Evolutionary conservation across 2,888 invertebrate genomes (phyloP).

Genomic region (Aplocera efformata): DNA sequence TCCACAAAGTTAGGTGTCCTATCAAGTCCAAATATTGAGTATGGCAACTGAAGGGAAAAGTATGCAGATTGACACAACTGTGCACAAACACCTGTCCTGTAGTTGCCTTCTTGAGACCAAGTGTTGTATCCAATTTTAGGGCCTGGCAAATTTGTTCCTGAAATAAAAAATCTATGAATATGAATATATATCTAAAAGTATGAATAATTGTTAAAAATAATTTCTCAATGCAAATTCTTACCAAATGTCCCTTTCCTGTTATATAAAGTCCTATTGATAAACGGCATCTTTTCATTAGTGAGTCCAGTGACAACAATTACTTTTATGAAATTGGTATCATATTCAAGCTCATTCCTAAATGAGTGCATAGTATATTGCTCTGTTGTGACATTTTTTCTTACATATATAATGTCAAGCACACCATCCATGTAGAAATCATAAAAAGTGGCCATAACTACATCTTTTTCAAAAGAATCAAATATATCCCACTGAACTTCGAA

Average conservation of each 20-base stretch:
- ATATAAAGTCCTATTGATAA: conserved; percentile 86
- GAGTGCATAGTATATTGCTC: conserved; percentile 84
- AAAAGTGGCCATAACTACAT: conserved; percentile 92
- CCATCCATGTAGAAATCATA: conserved; percentile 97
- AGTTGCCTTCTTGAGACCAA: conserved; percentile 92
- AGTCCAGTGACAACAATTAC: conserved; percentile 94
- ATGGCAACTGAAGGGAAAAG: conserved; percentile 95
- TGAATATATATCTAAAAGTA: no score
- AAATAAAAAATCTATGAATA: conserved; percentile 27
- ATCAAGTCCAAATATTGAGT: conserved; percentile 97
- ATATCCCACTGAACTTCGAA: conserved; percentile 89
- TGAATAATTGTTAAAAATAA: background rate
- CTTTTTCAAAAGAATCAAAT: conserved; percentile 84
- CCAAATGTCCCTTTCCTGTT: conserved; percentile 90
- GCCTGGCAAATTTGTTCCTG: conserved; percentile 93
- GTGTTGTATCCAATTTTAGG: conserved; percentile 93
- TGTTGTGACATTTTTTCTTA: conserved; percentile 76
- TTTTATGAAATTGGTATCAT: conserved; percentile 97
- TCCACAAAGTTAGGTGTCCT: conserved; percentile 99
- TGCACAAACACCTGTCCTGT: conserved; percentile 89
- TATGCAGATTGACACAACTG: conserved; percentile 96
- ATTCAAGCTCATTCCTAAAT: conserved; percentile 92
- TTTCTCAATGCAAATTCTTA: conserved; percentile 36
- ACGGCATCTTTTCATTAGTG: conserved; percentile 84
- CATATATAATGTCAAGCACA: conserved; percentile 92